Conservation (phyloP, 2,113 vertebrate genomes). For the Mesocricetus auratus region DNA sequence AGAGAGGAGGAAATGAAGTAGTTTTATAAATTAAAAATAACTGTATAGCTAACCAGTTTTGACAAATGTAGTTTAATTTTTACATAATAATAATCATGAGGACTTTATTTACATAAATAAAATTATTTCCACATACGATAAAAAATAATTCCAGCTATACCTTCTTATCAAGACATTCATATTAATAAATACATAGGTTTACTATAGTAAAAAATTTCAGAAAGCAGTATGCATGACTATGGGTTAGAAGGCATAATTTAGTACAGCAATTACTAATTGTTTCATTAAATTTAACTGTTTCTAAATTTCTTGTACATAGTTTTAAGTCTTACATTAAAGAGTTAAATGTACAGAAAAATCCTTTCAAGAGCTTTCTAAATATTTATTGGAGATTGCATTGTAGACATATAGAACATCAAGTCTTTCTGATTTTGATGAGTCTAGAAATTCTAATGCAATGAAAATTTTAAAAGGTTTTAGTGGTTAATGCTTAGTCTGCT, state of each 20-base stretch:
- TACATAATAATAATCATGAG: background rate
- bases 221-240: background rate
- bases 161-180: background rate
- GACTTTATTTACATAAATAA: background rate
- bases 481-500: background rate
- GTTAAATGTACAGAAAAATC: background rate
- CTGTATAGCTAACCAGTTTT: background rate
- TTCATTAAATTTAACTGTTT: background rate
- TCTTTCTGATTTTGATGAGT: background rate
- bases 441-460: background rate
- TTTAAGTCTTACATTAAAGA: background rate
- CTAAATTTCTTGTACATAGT: background rate
- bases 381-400: background rate
- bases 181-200: background rate
- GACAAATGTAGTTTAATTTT: background rate
- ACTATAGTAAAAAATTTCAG: background rate
- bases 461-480: background rate
- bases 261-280: background rate
- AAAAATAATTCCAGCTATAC: background rate
- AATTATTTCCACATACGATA: background rate
- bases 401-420: background rate
- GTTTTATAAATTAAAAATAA: background rate
- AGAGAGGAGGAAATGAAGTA: background rate
- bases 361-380: slow-evolving; percentile 31
- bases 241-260: background rate